phyloP scores from a whole-genome alignment of 2,797 vertebrate species.

The Mormyrops boulengeri region DNA sequence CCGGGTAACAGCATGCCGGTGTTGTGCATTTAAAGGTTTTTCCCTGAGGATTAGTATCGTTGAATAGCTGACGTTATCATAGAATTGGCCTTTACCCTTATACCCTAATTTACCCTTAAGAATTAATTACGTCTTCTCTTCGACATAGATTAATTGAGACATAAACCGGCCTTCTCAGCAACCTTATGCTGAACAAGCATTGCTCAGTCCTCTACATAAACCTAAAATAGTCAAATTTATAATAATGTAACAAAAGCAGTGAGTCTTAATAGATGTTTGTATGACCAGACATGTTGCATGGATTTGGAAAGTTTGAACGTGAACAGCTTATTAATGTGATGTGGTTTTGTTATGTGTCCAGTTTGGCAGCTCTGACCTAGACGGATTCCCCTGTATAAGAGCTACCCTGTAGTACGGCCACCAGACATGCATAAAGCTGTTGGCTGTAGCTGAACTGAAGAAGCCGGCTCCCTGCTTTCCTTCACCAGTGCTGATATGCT shows the following conservation, averaged over 20 bases:
- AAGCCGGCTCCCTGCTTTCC: not conserved
- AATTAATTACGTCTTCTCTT: not conserved
- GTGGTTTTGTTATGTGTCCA: not conserved
- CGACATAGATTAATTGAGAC: not conserved
- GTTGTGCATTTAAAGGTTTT: not conserved
- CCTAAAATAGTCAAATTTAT: not conserved
- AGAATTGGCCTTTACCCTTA: not conserved
- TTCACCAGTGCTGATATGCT: not conserved
- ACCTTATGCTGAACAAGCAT: not conserved
- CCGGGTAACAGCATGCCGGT: not conserved
- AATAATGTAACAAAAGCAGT: not conserved
- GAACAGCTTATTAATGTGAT: not conserved
- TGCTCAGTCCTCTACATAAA: not conserved
- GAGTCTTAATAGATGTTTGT: not conserved
- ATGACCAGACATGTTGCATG: not conserved
- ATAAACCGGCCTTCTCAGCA: not conserved
- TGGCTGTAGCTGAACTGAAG: not conserved
- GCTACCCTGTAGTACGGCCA: not conserved
- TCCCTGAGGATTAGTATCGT: not conserved
- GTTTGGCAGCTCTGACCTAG: not conserved
- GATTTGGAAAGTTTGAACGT: not conserved
- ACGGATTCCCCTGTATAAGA: not conserved
- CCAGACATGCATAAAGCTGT: not conserved
- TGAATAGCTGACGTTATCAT: not conserved
- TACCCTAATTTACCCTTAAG: not conserved